phyloP scores from a whole-genome alignment of 1,140 invertebrate species.

The Drosophila navojoa region DNA sequence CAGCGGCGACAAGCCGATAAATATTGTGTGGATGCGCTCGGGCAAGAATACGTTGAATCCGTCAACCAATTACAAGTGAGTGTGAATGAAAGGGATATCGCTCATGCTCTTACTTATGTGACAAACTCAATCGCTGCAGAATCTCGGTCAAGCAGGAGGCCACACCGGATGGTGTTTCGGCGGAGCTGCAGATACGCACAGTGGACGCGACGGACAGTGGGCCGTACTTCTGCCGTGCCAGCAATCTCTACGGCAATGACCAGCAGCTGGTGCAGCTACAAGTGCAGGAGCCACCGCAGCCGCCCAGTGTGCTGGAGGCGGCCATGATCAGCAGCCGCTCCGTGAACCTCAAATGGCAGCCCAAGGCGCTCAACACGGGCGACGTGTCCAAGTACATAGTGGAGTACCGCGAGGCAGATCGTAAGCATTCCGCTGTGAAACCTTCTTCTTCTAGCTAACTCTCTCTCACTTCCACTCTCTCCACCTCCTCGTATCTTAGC shows the following conservation, averaged over 20 bases:
- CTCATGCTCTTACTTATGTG: slow-evolving; percentile 15
- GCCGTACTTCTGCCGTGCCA: slow-evolving; percentile 92
- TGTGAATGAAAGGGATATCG: background rate
- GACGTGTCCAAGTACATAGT: slow-evolving; percentile 90
- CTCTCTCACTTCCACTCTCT: background rate
- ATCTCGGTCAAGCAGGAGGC: slow-evolving; percentile 88
- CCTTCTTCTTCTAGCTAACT: background rate
- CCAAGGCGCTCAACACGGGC: slow-evolving; percentile 87
- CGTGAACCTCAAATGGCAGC: slow-evolving; percentile 91
- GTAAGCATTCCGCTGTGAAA: slow-evolving; percentile 73
- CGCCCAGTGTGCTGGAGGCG: slow-evolving; percentile 88
- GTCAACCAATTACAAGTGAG: slow-evolving; percentile 88
- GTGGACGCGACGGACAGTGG: slow-evolving; percentile 90
- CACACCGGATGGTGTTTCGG: slow-evolving; percentile 88
- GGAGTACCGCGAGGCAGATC: slow-evolving; percentile 88
- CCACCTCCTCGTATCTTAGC: background rate
- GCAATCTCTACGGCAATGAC: slow-evolving; percentile 92
- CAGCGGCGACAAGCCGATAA: slow-evolving; percentile 92
- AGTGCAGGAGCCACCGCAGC: slow-evolving; percentile 92
- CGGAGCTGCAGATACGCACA: slow-evolving; percentile 89
- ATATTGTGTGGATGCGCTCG: slow-evolving; percentile 89
- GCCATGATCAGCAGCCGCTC: slow-evolving; percentile 89
- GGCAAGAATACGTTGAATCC: slow-evolving; percentile 88
- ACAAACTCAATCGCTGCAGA: slow-evolving; percentile 72
- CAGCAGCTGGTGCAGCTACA: slow-evolving; percentile 91